Base-by-base conservation (phyloP, 2,888 invertebrate species). In the Monopis laevigella region DNA sequence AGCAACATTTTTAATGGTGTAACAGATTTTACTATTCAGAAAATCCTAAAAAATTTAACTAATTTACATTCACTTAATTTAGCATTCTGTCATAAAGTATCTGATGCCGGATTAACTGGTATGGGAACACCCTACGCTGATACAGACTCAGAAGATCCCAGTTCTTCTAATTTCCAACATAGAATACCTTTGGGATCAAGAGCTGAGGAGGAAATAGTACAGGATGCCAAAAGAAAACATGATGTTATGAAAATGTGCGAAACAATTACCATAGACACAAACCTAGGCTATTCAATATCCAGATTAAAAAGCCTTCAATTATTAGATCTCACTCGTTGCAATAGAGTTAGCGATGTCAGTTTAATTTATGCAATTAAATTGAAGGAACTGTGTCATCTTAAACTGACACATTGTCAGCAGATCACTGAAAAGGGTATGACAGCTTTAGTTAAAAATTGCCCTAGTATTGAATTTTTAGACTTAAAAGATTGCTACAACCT, bases 1-100 rank as follows among this genome's bases (percentile, higher is more conserved):
- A 86, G 86, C 43, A 86, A 84, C 49, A 90, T 90, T 56, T 85
- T 87, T 48, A 86, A 84, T 66, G 86, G 85, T n/a, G 85, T 90
- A 1, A 88, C 88, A 2, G 88, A 90, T 55, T 75, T 77, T 44
- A 85, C 85, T 12, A 73, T 89, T 40, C 86, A 89, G 69, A 84
- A 83, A 29, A 82, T 91, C 48, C 86, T 89, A 45, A 82, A 85
- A 50, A 82, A 87, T 51, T 81, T 89, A 51, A 58, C 82, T 11
- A 63, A 74, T 48, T 66, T 91, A 29, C 74, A 84, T 28, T 82
- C 70, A 14, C 73, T 91, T 32, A 84, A 84, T 43, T 62, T 91
- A 44, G 85, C 86, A 49, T 85, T 86, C 54, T 90, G 90, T 65
- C 83, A 84, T 49, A 82, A 84, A 58, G 82, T 88, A 21, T 87